Evolutionary conservation across 2,888 invertebrate species (phyloP).

Genomic region (Actias luna): DNA sequence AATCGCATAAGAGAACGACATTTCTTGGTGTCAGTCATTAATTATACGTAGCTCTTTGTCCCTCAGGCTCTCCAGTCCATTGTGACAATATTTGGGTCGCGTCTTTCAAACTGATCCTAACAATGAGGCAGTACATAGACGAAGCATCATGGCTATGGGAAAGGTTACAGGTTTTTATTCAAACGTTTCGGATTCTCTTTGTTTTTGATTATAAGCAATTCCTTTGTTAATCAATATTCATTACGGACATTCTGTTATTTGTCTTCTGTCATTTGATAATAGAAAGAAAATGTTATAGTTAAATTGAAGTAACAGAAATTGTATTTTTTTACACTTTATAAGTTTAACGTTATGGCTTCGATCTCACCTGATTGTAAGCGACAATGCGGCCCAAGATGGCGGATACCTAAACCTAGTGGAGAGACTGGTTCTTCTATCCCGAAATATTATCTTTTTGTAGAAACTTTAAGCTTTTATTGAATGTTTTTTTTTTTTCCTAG

Average conservation of each 20-base stretch:
- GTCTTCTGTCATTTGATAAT: not conserved
- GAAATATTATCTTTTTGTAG: no score
- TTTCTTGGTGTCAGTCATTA: slow-evolving; percentile 77
- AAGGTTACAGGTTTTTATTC: slow-evolving; percentile 30
- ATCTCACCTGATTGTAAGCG: no score
- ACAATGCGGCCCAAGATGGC: no score
- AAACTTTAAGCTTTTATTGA: no score
- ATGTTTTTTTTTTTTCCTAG: no score
- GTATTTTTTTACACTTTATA: no score
- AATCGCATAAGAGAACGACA: slow-evolving; percentile 65
- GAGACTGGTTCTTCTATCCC: no score
- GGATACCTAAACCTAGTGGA: no score
- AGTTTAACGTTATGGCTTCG: no score
- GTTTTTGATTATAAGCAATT: not conserved
- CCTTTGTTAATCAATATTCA: not conserved
- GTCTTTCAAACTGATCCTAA: slow-evolving; percentile 66
- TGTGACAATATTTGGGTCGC: slow-evolving; percentile 79
- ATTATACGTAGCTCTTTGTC: slow-evolving; percentile 78
- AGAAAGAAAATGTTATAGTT: not conserved
- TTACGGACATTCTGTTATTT: not conserved
- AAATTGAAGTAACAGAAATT: not conserved
- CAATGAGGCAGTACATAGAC: slow-evolving; percentile 69
- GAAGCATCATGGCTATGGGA: slow-evolving; percentile 65
- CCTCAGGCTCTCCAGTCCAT: slow-evolving; percentile 65
- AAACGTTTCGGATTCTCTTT: slow-evolving; percentile 4